Conservation (phyloP, 2,888 invertebrate genomes). For the Amiota mariae region DNA sequence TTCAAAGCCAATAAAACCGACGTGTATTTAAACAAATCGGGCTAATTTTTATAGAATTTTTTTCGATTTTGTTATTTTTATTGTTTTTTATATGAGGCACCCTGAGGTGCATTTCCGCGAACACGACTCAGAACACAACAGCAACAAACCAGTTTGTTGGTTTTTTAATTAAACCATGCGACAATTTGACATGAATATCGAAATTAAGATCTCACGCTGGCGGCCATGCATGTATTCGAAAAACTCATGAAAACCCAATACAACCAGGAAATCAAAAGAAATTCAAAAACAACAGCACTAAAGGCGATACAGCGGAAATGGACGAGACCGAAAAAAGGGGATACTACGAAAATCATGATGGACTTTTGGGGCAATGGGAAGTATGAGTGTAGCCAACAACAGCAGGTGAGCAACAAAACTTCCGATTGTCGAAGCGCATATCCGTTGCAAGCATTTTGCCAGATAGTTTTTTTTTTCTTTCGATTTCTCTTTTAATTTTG, state of each 20-base stretch:
- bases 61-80: no score
- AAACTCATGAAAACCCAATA: conserved; percentile 6
- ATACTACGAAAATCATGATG: conserved; percentile 47
- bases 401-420: conserved; percentile 37
- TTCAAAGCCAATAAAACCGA: background rate
- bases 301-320: conserved; percentile 34
- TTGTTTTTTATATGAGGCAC: no score
- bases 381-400: background rate
- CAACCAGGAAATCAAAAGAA: conserved; percentile 4
- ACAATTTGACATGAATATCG: conserved; percentile 68
- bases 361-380: conserved; percentile 49
- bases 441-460: conserved; percentile 54
- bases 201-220: conserved; percentile 61
- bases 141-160: background rate
- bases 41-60: background rate
- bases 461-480: conserved; percentile 16
- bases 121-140: background rate
- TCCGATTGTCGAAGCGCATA: conserved; percentile 56
- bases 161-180: conserved; percentile 64
- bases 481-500: background rate
- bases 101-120: no score
- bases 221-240: background rate
- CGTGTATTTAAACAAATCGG: background rate
- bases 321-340: conserved; percentile 13
- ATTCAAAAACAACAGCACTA: conserved; percentile 38